Evolutionary conservation across 2,797 vertebrate species (phyloP).

Genomic region (Spea hammondii): DNA sequence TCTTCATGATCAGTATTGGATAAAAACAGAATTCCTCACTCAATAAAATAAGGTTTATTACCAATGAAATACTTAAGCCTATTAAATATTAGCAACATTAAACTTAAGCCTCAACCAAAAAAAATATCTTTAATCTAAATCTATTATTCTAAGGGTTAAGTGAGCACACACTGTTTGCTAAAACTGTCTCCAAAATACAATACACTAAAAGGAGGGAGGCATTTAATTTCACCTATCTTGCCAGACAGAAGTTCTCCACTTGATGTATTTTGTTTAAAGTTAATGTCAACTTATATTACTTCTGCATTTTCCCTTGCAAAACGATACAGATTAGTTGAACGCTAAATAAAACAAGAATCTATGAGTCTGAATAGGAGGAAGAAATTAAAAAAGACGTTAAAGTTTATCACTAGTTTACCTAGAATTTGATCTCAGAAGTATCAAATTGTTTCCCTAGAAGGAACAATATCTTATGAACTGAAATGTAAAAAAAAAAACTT

Average conservation of each 20-base stretch:
- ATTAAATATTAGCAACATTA: no score
- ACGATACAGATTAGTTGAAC: neutral
- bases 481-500: neutral
- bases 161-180: no score
- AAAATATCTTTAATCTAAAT: no score
- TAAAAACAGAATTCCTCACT: no score
- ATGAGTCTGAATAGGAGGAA: neutral
- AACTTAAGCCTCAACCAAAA: no score
- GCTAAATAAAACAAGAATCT: neutral
- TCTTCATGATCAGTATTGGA: no score
- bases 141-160: no score
- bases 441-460: neutral
- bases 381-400: neutral
- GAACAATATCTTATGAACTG: neutral
- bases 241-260: neutral
- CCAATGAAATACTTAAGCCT: no score
- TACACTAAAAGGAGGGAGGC: no score
- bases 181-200: no score
- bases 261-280: neutral
- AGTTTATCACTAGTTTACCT: neutral
- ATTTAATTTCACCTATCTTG: no score
- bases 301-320: neutral
- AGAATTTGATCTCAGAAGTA: neutral
- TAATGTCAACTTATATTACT: conserved; percentile 7
- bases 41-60: no score